Conservation (phyloP, 2,888 invertebrate species). For the Blastobasis lacticolella region DNA sequence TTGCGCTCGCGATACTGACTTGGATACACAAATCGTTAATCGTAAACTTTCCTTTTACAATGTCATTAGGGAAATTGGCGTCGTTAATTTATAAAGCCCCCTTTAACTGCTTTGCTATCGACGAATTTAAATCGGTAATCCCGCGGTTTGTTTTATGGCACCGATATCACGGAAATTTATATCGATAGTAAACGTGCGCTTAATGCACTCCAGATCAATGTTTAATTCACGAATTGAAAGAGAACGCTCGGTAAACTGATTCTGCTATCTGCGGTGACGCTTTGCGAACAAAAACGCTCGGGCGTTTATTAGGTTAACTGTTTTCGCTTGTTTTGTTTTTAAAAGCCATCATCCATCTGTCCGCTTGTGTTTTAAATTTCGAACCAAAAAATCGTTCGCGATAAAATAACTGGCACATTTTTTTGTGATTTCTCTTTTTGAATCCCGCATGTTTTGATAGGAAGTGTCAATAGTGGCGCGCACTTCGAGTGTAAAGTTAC, state of each 20-base stretch:
- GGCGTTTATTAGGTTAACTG: too few relatives aligned
- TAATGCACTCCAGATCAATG: constrained; percentile 40
- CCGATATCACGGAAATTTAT: constrained; percentile 53
- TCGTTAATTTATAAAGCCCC: constrained; percentile 67
- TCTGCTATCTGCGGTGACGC: constrained; percentile 15
- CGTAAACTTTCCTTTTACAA: constrained; percentile 70
- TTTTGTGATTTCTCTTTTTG: constrained; percentile 21
- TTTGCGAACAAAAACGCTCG: constrained; percentile 5
- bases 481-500: constrained; percentile 59
- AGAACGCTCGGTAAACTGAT: constrained; percentile 24
- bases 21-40: constrained; percentile 32
- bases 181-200: constrained; percentile 41
- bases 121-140: constrained; percentile 67
- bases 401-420: constrained; percentile 1
- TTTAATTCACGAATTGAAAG: constrained; percentile 37
- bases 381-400: too few relatives aligned
- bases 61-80: constrained; percentile 71
- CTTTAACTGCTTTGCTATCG: constrained; percentile 61
- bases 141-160: constrained; percentile 66
- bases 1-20: constrained; percentile 27
- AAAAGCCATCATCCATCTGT: too few relatives aligned
- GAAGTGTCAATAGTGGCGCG: constrained; percentile 69
- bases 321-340: too few relatives aligned
- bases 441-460: constrained; percentile 60
- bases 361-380: too few relatives aligned